These are phyloP conservation scores for Spilarctia lutea DNA, from an alignment of 2,888 invertebrate species.

Conservation along the genomic window DNA sequence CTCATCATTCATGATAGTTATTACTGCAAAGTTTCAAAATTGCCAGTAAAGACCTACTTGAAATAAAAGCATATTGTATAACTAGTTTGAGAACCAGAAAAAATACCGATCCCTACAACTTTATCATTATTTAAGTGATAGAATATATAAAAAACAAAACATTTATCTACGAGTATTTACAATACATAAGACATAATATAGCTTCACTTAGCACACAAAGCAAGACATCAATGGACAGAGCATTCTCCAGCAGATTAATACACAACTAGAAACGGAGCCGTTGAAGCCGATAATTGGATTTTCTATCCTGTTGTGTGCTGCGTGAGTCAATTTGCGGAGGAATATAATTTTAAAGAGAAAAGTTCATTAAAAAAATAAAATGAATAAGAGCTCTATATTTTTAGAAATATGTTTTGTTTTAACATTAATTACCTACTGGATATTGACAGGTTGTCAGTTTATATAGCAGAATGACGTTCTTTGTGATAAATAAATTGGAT, in stretches of 20 bases:
- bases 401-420: neutral
- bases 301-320: neutral
- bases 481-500: neutral
- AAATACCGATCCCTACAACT: too few relatives aligned
- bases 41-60: too few relatives aligned
- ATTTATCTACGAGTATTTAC: neutral
- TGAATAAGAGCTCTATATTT: neutral
- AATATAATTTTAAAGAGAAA: neutral
- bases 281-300: conserved; percentile 7
- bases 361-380: neutral
- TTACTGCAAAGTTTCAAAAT: too few relatives aligned
- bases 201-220: neutral
- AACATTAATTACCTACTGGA: neutral
- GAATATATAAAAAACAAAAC: neutral
- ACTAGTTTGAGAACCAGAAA: too few relatives aligned
- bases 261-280: neutral
- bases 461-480: neutral
- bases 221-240: neutral
- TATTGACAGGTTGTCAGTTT: neutral
- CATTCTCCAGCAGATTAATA: neutral
- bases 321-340: neutral
- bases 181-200: neutral
- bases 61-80: too few relatives aligned
- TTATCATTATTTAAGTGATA: neutral
- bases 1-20: too few relatives aligned